A percentile compares a stretch with the other conserved stretches of the same genome.
These are phyloP conservation scores for Portevinia maculata DNA, from an alignment of 2,888 invertebrate genomes.

Conservation along the genomic window DNA sequence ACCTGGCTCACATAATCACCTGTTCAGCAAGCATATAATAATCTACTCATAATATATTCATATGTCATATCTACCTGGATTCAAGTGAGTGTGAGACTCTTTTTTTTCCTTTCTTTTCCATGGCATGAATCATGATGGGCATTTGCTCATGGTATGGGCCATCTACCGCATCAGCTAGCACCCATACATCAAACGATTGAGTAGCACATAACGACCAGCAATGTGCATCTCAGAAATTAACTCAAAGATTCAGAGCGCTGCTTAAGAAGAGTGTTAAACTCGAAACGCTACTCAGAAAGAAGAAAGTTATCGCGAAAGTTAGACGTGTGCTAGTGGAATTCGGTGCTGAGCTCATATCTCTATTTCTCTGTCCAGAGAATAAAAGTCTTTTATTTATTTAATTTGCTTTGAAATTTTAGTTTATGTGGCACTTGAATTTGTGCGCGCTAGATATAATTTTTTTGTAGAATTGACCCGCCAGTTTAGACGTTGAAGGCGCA, in stretches of 20 bases:
- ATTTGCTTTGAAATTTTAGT: constrained; percentile 13
- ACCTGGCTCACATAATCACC: constrained; percentile 63
- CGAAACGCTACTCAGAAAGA: constrained; percentile 79
- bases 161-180: not conserved
- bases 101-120: constrained; percentile 37
- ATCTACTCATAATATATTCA: not conserved
- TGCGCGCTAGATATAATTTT: constrained; percentile 58
- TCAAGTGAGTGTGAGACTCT: constrained; percentile 40
- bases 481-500: constrained; percentile 40
- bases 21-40: no score
- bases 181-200: constrained; percentile 36
- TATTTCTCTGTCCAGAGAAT: constrained; percentile 34
- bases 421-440: constrained; percentile 35
- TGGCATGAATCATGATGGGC: no score
- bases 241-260: constrained; percentile 67
- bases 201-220: constrained; percentile 28
- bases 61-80: constrained; percentile 1
- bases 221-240: constrained; percentile 41
- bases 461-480: constrained; percentile 29
- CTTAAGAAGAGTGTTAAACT: constrained; percentile 81
- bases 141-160: no score
- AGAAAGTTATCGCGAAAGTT: constrained; percentile 81
- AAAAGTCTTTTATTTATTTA: not conserved
- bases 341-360: constrained; percentile 43
- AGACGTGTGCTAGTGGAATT: constrained; percentile 76